Evolutionary conservation across 2,888 invertebrate genomes (phyloP), one percentile per base, ranked within the genome.

Genomic region (Brachyopa scutellaris): DNA sequence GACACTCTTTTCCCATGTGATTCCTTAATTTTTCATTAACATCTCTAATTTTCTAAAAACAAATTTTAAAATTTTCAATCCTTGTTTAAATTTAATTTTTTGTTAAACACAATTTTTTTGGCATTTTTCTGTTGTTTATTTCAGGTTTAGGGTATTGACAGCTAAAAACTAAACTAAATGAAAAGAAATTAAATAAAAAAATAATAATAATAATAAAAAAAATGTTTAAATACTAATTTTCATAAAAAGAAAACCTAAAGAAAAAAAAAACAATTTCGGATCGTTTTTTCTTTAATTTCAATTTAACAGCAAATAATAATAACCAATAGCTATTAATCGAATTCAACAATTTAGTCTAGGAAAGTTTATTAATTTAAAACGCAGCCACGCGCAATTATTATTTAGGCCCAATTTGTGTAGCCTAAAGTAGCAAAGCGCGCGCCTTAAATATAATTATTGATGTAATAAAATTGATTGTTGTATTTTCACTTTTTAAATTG

Each of bases 91-190:
- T 82, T 84, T 62, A 38, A 77, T 84, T 84, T 82, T 84, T 84
- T 78, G 66, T 77, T 84, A 84, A 85, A 84, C 70, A 84, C 83
- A 80, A 84, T 85, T 85, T 84, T 82, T 82, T 80, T 84, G 74
- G 84, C 66, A 84, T 84, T 84, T 84, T 85, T 85, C 83, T 84
- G 84, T 85, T 82, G 73, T 86, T 85, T 85, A 79, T 86, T 85
- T 85, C 86, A 86, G 86, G 86, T 86, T 86, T 86, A 86, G 86
- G 85, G 85, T 85, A 84, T 85, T 86, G 84, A 86, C 86, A 83
- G 82, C 84, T 85, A 86, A 86, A 83, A 85, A 85, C 67, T 85
- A 85, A 84, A 74, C 74, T 72, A 74, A 84, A 72, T 84, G 74
- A 79, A 53, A 78, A 55, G 64, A 61, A 73, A 64, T 42, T 62